These are phyloP conservation scores for Cassiopea xamachana DNA, from an alignment of 30 jellyfish, hydroid and myxozoan genomes.

Conservation along the genomic window DNA sequence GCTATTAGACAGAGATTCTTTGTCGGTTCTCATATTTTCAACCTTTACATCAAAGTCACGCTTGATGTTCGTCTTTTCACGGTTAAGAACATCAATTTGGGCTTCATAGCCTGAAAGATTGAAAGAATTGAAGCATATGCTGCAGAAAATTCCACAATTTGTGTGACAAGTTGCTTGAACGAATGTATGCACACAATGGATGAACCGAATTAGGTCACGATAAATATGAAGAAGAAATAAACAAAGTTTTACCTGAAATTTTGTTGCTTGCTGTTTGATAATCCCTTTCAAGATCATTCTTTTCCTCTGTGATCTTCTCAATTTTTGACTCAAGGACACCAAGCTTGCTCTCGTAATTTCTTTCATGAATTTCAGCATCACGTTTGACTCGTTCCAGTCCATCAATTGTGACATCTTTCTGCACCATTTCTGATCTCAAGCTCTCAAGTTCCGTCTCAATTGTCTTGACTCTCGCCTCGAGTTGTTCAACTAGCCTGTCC, in stretches of 20 bases:
- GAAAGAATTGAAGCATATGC: no score
- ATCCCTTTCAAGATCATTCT: slow-evolving; percentile 83
- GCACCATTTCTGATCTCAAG: slow-evolving; percentile 81
- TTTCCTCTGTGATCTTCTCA: slow-evolving; percentile 83
- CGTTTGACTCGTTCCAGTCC: slow-evolving; percentile 90
- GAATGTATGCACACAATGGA: no score
- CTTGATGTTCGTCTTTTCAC: slow-evolving; percentile 76
- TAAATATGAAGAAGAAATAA: no score
- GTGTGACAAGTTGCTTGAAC: no score
- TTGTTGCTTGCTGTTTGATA: slow-evolving; percentile 77
- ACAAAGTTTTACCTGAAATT: slow-evolving; percentile 23
- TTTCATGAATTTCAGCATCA: slow-evolving; percentile 74
- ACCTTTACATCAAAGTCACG: slow-evolving; percentile 85
- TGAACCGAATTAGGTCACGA: no score
- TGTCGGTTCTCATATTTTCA: slow-evolving; percentile 77
- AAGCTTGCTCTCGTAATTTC: slow-evolving; percentile 65
- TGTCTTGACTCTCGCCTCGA: slow-evolving; percentile 62
- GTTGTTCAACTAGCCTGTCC: slow-evolving; percentile 86
- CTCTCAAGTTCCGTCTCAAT: slow-evolving; percentile 88
- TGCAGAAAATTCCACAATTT: no score
- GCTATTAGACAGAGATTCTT: slow-evolving; percentile 68
- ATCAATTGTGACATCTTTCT: slow-evolving; percentile 85
- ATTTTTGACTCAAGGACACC: slow-evolving; percentile 77
- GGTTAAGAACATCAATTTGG: slow-evolving; percentile 69
- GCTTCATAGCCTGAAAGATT: slow-evolving; percentile 66